Conservation (phyloP, 2,797 vertebrate genomes). For the Dryobates pubescens region DNA sequence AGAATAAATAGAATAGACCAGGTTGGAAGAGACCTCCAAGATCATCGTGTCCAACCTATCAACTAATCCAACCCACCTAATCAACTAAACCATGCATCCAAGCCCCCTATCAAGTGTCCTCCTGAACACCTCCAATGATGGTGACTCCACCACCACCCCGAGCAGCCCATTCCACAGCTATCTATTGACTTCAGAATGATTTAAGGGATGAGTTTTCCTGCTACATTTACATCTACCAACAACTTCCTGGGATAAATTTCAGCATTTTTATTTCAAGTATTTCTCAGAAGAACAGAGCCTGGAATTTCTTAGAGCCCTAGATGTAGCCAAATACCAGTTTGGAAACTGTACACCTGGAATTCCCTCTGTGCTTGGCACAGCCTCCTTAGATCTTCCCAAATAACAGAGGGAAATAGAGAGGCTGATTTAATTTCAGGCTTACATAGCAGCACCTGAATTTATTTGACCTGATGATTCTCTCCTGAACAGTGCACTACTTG, state of each 20-base stretch:
- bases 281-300: neutral
- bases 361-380: neutral
- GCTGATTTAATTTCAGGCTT: neutral
- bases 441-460: neutral
- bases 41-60: too few relatives aligned
- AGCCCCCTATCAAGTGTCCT: too few relatives aligned
- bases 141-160: too few relatives aligned
- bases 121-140: too few relatives aligned
- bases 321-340: neutral
- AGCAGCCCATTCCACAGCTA: too few relatives aligned
- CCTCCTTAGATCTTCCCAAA: neutral
- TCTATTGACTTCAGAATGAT: neutral
- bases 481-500: neutral
- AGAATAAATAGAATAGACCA: too few relatives aligned
- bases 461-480: neutral
- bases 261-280: neutral
- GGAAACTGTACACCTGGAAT: neutral
- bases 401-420: neutral
- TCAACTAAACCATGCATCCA: too few relatives aligned
- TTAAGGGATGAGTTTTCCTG: neutral
- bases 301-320: neutral
- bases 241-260: neutral
- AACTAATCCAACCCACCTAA: too few relatives aligned
- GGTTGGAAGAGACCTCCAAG: too few relatives aligned
- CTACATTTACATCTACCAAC: neutral